These are phyloP conservation scores for Troides oblongomaculatus DNA, from an alignment of 2,888 invertebrate genomes.

Conservation along the genomic window DNA sequence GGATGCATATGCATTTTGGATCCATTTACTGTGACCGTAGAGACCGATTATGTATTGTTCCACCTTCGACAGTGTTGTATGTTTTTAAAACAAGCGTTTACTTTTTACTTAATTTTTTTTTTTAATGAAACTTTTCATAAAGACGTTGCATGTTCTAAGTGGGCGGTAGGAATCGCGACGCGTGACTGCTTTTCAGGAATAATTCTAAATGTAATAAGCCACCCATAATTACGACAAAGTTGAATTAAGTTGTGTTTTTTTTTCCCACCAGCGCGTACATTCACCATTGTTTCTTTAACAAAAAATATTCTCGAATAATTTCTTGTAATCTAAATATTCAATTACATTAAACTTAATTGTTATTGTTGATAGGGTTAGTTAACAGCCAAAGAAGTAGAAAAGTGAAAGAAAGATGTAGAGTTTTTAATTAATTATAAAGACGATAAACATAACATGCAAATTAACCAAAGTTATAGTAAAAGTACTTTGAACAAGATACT, in stretches of 20 bases:
- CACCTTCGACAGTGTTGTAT: no score
- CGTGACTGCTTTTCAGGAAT: conserved; percentile 24
- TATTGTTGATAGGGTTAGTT: background rate
- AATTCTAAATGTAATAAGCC: conserved; percentile 22
- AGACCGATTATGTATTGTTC: no score
- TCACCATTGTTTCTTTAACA: background rate
- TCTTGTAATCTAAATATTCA: conserved; percentile 1
- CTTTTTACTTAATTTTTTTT: background rate
- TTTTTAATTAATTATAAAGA: background rate
- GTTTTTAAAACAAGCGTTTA: no score
- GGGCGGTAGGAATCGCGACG: conserved; percentile 3
- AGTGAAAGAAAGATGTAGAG: background rate
- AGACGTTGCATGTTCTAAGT: conserved; percentile 6
- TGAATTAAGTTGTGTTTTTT: conserved; percentile 1
- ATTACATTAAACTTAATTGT: background rate
- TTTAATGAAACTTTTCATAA: conserved; percentile 1
- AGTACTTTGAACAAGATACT: no score
- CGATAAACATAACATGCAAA: background rate
- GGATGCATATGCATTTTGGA: no score
- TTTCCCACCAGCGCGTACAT: background rate
- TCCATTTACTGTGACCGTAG: no score
- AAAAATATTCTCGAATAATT: background rate
- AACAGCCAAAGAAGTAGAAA: background rate
- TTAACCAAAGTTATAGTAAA: background rate
- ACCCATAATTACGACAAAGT: conserved; percentile 16